phyloP scores from a whole-genome alignment of 2,797 vertebrate species.

The Diglossa cyanea region DNA sequence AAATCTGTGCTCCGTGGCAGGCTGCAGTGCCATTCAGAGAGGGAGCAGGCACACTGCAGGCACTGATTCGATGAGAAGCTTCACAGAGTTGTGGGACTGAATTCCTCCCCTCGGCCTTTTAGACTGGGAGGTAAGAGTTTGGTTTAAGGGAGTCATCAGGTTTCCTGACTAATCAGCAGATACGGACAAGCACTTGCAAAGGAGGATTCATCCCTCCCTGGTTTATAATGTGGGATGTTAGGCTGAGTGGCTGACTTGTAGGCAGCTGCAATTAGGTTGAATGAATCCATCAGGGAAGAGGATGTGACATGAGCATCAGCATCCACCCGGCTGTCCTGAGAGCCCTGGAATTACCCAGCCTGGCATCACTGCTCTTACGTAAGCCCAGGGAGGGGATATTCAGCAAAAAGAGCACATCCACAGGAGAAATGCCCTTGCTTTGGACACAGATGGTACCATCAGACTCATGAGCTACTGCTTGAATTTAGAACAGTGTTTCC shows the following conservation, averaged over 20 bases:
- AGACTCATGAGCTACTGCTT: not conserved
- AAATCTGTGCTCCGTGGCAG: not conserved
- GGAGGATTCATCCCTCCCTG: not conserved
- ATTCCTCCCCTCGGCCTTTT: conserved; percentile 26
- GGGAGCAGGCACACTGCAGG: not conserved
- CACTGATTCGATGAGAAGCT: not conserved
- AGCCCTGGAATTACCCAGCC: not conserved
- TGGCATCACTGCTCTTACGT: not conserved
- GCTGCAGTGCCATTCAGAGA: not conserved
- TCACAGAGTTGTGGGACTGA: not conserved
- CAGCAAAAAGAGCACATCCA: not conserved
- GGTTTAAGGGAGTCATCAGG: not conserved
- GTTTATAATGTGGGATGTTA: not conserved
- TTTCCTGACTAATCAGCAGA: not conserved
- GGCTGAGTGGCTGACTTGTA: not conserved
- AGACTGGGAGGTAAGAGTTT: not conserved
- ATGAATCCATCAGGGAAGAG: not conserved
- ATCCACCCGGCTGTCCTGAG: not conserved
- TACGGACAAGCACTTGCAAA: not conserved
- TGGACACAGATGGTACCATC: not conserved
- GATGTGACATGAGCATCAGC: conserved; percentile 18
- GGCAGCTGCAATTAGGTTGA: conserved; percentile 37
- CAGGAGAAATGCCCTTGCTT: not conserved
- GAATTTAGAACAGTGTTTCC: not conserved
- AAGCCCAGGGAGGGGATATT: not conserved